Base-by-base conservation (phyloP, 2,797 vertebrate genomes). In the Eleutherodactylus coqui region DNA sequence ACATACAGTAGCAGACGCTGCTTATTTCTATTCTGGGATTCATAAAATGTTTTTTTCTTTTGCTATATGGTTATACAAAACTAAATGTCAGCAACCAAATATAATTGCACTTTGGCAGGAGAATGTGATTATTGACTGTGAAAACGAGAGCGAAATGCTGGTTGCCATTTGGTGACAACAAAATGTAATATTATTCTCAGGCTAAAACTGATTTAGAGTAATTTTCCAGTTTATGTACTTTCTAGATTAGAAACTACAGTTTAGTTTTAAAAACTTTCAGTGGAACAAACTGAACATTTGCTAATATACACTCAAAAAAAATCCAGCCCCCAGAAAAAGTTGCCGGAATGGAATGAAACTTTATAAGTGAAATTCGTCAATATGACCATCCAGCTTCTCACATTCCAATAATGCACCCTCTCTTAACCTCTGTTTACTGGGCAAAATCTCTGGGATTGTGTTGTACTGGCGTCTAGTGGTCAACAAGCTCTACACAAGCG, bases 31-130 rank as follows among this genome's bases (percentile, higher is more conserved):
- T 75, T 62, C 60, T 76, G 72, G 72, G 53, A 75, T 75, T 73
- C 67, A 80, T 62, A 51, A 80, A 80, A 79, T 82, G 80, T 73
- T 83, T 83, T n/a, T n/a, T n/a, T n/a, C n/a, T n/a, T n/a, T 45
- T 38, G 49, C 81, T 83, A 58, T 79, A 43, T 72, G 49, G 75
- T 85, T 79, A 67, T 77, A 53, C 51, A 75, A 62, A 49, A 84
- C 19, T 21, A 84, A 84, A 76, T 84, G 70, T 84, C 70, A 53
- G 75, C 79, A 86, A 43, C 53, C 70, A 82, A 86, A 43, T 67
- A 29, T 67, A 82, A 51, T 67, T 76, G 53, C 21, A 32, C 47
- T 75, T 62, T 73, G 80, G 85, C 85, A 60, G 79, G 58, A 78
- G 14, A 53, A 45, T 17, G 64, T 36, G 55, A 55, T 75, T 32